Evolutionary conservation across 2,797 vertebrate genomes (phyloP), one percentile per base, ranked within the genome.

Genomic region (Benthosema pterotum): DNA sequence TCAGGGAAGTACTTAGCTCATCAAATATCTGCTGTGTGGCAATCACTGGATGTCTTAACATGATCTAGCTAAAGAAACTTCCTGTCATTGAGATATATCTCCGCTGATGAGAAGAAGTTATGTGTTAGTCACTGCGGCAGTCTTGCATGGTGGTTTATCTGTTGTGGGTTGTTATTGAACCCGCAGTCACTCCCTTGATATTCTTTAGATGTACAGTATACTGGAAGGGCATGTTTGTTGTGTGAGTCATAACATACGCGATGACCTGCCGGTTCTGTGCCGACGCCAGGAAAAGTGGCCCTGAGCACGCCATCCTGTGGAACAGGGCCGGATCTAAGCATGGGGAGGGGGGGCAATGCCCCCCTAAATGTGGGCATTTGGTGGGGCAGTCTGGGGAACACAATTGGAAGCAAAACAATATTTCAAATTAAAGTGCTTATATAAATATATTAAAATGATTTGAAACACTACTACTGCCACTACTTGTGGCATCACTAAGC

Each of bases 281-380:
- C 54, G 19, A 61, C 72, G 73, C 76, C 80, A 82, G 71, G 76
- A 86, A 87, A 85, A 77, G 67, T 69, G 58, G 38, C 38, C 38
- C 57, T 71, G 52, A 14, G 25, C 52, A 71, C 68, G 32, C 70
- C 54, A n/a, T 53, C 60, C 72, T 79, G 74, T 87, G 77, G 66
- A 69, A 86, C 83, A 69, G 57, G 2, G 38, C n/a, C n/a, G n/a
- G n/a, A n/a, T n/a, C n/a, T n/a, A n/a, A n/a, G n/a, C n/a, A n/a
- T n/a, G n/a, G n/a, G n/a, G n/a, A n/a, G n/a, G n/a, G n/a, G n/a
- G n/a, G n/a, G n/a, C n/a, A n/a, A n/a, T n/a, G n/a, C n/a, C n/a
- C n/a, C n/a, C n/a, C n/a, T n/a, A n/a, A n/a, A n/a, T n/a, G n/a
- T n/a, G n/a, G n/a, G n/a, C n/a, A n/a, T n/a, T n/a, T n/a, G n/a